phyloP scores from a whole-genome alignment of 2,797 vertebrate genomes.

The Sus cebifrons region DNA sequence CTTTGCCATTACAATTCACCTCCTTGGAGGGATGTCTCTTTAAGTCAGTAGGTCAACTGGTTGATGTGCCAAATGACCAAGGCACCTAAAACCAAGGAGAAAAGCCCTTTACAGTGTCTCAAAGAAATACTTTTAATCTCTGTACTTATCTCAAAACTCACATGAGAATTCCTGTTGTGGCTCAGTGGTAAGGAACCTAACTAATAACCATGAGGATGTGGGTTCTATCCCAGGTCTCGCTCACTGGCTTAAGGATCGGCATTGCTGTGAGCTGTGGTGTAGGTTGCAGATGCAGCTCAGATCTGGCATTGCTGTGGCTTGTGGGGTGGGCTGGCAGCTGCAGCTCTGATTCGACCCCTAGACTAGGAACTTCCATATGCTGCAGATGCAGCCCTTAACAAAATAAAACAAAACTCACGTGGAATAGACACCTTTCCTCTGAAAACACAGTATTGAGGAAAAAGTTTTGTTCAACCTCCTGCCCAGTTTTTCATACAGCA shows the following conservation, averaged over 20 bases:
- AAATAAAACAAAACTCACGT: neutral
- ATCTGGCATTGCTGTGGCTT: no score
- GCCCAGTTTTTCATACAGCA: neutral
- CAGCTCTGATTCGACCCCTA: no score
- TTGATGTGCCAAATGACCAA: neutral
- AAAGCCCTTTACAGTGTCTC: neutral
- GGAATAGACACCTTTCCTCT: neutral
- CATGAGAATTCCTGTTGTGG: no score
- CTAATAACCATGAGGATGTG: no score
- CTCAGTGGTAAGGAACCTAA: no score
- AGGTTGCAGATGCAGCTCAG: no score
- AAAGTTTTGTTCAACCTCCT: neutral
- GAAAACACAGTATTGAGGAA: neutral
- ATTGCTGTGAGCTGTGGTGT: no score
- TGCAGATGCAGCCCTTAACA: no score
- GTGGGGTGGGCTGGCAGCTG: no score
- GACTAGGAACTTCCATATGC: no score
- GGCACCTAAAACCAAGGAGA: neutral
- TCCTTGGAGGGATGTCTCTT: neutral
- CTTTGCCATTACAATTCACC: neutral
- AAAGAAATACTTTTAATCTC: slow-evolving; percentile 42
- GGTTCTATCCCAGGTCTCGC: no score
- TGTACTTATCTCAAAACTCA: neutral
- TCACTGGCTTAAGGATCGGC: no score
- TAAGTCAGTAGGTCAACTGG: neutral